Evolutionary conservation across 2,113 vertebrate species (phyloP).

Genomic region (Chloropsis hardwickii): DNA sequence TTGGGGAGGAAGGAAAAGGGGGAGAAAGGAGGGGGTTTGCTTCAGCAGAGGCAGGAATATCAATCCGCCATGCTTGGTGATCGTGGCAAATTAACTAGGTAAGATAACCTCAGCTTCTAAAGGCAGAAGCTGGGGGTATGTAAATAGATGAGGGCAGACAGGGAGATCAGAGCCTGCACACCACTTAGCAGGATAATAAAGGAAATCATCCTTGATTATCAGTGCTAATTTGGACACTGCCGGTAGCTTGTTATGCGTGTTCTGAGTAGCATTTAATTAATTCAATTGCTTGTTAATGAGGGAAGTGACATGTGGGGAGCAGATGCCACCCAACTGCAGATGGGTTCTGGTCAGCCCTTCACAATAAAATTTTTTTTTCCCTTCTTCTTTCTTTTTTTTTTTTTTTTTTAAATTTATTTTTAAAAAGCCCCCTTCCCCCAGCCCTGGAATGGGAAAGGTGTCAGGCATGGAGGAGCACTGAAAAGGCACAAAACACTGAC

Average conservation of each 20-base stretch:
- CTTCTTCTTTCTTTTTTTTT: neutral
- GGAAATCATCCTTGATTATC: conserved; percentile 90
- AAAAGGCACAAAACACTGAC: conserved; percentile 75
- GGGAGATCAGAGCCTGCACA: conserved; percentile 79
- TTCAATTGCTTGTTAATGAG: conserved; percentile 92
- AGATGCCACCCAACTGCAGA: conserved; percentile 86
- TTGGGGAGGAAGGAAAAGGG: conserved; percentile 72
- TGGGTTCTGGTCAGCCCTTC: conserved; percentile 80
- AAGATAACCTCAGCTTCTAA: conserved; percentile 81
- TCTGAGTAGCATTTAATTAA: conserved; percentile 91
- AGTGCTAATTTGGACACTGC: conserved; percentile 89
- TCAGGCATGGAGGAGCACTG: conserved; percentile 60
- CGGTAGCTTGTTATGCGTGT: conserved; percentile 89
- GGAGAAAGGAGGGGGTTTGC: conserved; percentile 32
- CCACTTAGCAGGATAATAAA: conserved; percentile 89
- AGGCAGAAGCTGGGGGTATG: conserved; percentile 83
- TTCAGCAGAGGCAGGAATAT: conserved; percentile 74
- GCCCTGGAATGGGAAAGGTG: conserved; percentile 53
- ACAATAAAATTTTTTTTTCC: conserved; percentile 38
- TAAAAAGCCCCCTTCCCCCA: neutral
- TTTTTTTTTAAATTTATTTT: neutral
- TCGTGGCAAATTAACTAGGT: conserved; percentile 86
- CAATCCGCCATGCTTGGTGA: conserved; percentile 81
- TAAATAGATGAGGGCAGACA: conserved; percentile 84
- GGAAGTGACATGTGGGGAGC: conserved; percentile 89